These are phyloP conservation scores for Campodea augens DNA, from an alignment of 1,140 invertebrate genomes.

Conservation along the genomic window DNA sequence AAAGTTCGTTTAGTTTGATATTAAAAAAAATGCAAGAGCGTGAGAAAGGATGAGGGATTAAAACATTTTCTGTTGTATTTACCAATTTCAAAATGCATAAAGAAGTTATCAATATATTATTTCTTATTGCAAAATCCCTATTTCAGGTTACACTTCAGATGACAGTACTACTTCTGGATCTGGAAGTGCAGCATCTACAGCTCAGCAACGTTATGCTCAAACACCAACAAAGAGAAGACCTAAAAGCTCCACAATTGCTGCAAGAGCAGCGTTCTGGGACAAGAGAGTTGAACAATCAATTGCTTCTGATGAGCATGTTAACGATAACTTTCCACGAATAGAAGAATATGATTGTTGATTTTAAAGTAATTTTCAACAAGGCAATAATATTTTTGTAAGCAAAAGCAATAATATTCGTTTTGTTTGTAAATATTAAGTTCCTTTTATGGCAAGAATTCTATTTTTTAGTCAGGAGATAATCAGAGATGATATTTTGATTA, in stretches of 20 bases:
- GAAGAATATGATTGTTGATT: neutral
- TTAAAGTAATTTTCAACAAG: neutral
- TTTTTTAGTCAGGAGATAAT: neutral
- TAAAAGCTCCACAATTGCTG: neutral
- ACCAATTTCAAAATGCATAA: too few species aligned
- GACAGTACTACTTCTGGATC: too few species aligned
- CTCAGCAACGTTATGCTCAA: neutral
- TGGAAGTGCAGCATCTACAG: neutral
- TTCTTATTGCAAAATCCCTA: too few species aligned
- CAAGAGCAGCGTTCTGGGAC: neutral
- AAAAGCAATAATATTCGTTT: too few species aligned
- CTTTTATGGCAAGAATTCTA: too few species aligned
- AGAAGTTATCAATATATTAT: too few species aligned
- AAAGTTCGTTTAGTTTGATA: too few species aligned
- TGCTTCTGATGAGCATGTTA: neutral
- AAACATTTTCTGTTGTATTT: too few species aligned
- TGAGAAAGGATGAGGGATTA: too few species aligned
- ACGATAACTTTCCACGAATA: neutral
- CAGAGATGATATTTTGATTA: neutral
- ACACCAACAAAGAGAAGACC: neutral
- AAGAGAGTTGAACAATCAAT: neutral
- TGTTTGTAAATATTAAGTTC: too few species aligned
- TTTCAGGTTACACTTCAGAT: neutral
- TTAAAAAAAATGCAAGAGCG: too few species aligned
- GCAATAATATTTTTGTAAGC: too few species aligned